Evolutionary conservation across 2,797 vertebrate genomes (phyloP), one percentile per base, ranked within the genome.

Genomic region (Naso thynnoides): DNA sequence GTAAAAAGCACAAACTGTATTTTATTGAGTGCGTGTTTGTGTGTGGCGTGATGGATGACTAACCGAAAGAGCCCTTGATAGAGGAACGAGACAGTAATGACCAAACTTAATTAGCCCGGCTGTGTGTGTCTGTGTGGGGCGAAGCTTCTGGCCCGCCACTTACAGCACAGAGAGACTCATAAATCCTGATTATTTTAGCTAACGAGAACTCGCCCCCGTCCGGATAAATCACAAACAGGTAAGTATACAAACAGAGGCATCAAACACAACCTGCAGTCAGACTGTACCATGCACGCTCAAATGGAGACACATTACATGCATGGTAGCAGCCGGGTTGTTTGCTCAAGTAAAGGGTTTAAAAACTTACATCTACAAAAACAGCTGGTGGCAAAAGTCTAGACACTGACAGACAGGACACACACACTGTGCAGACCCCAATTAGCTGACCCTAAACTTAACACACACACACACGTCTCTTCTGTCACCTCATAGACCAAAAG

Each of bases 141-240:
- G 8, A 83, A 84, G 80, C 81, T 69, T 84, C 57, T 52, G 64
- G 76, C 75, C 78, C 23, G 68, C 79, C 82, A 80, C 85, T 86
- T 81, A 65, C 73, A 75, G 76, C 79, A 36, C 66, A 23, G 47
- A 73, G 77, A 88, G 78, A 77, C 78, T 83, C 89, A 89, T 92
- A 89, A 91, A 93, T 91, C 88, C 89, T 84, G 83, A 91, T 92
- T 87, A 90, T 89, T 88, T 87, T 74, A 80, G 84, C 84, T 81
- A 90, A 92, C 77, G 66, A 89, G 86, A 78, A 66, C 78, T 73
- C 23, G 44, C 76, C 79, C 66, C 60, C 70, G 29, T 79, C 74
- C 68, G 69, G 41, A 78, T 90, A 84, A 92, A 92, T 91, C 85
- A 90, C 83, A 78, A 69, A 82, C 69, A 90, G 84, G 62, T 81